Conservation (phyloP, 2,113 vertebrate species). For the Antidorcas marsupialis region DNA sequence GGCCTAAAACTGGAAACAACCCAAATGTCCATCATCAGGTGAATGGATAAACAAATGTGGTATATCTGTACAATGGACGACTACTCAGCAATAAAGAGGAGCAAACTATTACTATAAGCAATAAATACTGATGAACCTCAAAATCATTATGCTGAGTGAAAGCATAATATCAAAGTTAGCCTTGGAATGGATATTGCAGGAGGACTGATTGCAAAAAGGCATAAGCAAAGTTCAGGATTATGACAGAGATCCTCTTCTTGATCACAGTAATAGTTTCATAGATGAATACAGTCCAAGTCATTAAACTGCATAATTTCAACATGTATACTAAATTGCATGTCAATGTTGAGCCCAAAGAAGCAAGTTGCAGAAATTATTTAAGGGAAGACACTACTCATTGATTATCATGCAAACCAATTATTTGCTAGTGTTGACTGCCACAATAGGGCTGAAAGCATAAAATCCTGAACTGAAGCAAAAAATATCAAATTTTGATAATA, state of each 20-base stretch:
- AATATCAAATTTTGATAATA: background rate
- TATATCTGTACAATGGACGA: background rate
- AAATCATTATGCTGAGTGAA: background rate
- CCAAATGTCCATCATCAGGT: slow-evolving; percentile 29
- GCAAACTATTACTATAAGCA: background rate
- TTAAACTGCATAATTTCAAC: background rate
- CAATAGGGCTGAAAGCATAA: background rate
- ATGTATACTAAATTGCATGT: background rate
- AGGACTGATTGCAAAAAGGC: background rate
- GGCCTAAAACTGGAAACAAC: slow-evolving; percentile 48
- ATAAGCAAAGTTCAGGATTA: background rate
- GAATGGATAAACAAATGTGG: slow-evolving; percentile 14
- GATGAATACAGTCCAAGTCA: background rate
- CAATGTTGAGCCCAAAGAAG: background rate
- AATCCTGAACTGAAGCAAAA: background rate
- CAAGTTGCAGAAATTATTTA: background rate
- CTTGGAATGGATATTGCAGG: background rate
- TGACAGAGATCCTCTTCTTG: background rate
- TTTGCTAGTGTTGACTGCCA: background rate
- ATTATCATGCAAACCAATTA: background rate
- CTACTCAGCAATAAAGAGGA: slow-evolving; percentile 19
- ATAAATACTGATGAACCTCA: background rate
- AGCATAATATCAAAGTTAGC: background rate
- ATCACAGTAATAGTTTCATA: background rate
- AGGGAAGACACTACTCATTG: background rate